A percentile compares a stretch with the other conserved stretches of the same genome.
These are phyloP conservation scores for Brachionus asplanchnoidis DNA, from an alignment of 1,140 invertebrate genomes.

Conservation along the genomic window DNA sequence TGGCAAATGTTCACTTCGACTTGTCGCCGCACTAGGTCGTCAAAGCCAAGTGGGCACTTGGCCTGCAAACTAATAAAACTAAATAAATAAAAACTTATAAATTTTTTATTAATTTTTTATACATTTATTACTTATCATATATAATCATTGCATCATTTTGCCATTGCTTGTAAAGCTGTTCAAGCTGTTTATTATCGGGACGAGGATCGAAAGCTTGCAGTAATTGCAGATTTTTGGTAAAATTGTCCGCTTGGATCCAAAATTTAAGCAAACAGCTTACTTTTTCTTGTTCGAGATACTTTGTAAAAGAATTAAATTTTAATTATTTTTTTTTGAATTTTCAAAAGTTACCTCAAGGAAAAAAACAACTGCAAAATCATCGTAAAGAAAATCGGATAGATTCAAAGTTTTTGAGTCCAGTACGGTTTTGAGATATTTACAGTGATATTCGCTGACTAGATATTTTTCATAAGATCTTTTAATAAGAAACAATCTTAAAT, in stretches of 20 bases:
- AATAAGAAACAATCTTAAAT: neutral
- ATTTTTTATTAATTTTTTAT: neutral
- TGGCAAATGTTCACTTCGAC: constrained; percentile 30
- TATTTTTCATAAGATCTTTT: constrained; percentile 9
- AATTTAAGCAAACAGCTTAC: constrained; percentile 16
- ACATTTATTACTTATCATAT: constrained; percentile 1
- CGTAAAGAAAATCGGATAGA: constrained; percentile 14
- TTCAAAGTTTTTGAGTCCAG: neutral
- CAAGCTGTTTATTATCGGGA: neutral
- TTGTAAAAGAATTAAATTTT: neutral
- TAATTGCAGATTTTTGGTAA: neutral
- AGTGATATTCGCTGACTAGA: constrained; percentile 29
- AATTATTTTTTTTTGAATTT: neutral
- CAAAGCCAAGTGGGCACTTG: neutral
- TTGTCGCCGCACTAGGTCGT: neutral
- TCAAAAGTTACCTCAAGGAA: neutral
- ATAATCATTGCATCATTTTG: constrained; percentile 15
- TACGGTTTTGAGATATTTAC: constrained; percentile 3
- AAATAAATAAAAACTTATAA: neutral
- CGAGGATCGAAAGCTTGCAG: neutral
- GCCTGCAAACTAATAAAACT: constrained; percentile 29
- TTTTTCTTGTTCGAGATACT: constrained; percentile 23
- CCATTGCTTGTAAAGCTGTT: neutral
- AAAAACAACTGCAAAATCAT: constrained; percentile 29
- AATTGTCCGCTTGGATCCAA: constrained; percentile 32